A percentile compares a stretch with the other conserved stretches of the same genome.
phyloP scores from a whole-genome alignment of 2,113 vertebrate species.

The Irena cyanogastra region DNA sequence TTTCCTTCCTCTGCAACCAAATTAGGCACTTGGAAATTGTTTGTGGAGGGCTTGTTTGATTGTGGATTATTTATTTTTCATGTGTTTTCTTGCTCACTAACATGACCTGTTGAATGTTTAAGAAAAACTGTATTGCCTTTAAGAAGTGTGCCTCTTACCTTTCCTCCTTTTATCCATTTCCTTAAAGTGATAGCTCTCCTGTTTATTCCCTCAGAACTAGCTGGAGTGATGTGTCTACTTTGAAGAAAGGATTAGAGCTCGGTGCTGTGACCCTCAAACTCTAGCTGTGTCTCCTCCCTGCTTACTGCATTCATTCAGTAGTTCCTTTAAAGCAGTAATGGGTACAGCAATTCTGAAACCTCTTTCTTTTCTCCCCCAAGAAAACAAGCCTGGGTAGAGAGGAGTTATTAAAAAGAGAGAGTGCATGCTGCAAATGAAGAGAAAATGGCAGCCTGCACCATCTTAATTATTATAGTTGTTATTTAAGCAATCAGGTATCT shows the following conservation, averaged over 20 bases:
- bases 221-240: background rate
- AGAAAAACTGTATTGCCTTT: background rate
- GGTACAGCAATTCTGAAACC: background rate
- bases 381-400: background rate
- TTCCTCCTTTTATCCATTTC: background rate
- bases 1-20: background rate
- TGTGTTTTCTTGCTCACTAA: background rate
- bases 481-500: background rate
- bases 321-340: background rate
- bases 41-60: background rate
- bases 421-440: background rate
- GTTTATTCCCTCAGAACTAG: background rate
- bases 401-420: background rate
- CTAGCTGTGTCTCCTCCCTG: background rate
- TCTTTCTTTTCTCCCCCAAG: background rate
- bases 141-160: background rate
- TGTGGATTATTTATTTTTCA: background rate
- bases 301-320: background rate
- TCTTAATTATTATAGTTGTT: background rate
- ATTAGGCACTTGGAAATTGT: background rate
- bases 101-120: background rate
- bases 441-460: background rate
- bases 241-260: background rate
- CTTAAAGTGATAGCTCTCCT: background rate
- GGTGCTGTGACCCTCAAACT: background rate